These are phyloP conservation scores for Diaphora mendica DNA, from an alignment of 2,888 invertebrate genomes.

Conservation along the genomic window DNA sequence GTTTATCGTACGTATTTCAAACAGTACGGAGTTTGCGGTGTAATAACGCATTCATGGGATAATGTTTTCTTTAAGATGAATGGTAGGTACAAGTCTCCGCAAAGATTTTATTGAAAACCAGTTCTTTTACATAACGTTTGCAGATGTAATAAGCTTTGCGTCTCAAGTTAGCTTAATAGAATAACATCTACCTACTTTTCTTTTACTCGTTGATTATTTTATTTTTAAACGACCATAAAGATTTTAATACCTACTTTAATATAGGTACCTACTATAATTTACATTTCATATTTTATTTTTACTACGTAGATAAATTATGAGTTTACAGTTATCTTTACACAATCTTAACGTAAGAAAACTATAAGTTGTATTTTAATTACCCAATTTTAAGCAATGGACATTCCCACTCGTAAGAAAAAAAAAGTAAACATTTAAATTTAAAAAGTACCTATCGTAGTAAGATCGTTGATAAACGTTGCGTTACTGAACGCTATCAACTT, in stretches of 20 bases:
- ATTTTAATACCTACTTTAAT: background rate
- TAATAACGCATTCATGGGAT: slow-evolving; percentile 39
- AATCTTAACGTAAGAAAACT: slow-evolving; percentile 1
- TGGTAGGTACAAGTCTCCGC: slow-evolving; percentile 33
- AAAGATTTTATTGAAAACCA: slow-evolving; percentile 38
- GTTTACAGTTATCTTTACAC: background rate
- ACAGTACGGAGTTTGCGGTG: slow-evolving; percentile 22
- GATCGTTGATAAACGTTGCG: background rate
- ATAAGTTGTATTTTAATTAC: background rate
- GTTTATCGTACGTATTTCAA: slow-evolving; percentile 28
- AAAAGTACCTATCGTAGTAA: background rate
- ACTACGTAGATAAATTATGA: background rate
- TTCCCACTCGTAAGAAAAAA: background rate
- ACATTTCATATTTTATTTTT: background rate
- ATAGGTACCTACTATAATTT: background rate
- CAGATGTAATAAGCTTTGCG: slow-evolving; percentile 40
- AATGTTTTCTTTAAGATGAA: slow-evolving; percentile 47
- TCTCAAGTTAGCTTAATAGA: background rate
- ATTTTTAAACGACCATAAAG: background rate
- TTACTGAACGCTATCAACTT: background rate
- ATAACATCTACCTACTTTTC: background rate
- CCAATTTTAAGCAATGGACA: background rate
- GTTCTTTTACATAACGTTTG: slow-evolving; percentile 49
- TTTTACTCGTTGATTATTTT: background rate
- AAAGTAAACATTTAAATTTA: background rate